These are phyloP conservation scores for Mermis nigrescens DNA, from an alignment of 2,888 invertebrate species.

Conservation along the genomic window DNA sequence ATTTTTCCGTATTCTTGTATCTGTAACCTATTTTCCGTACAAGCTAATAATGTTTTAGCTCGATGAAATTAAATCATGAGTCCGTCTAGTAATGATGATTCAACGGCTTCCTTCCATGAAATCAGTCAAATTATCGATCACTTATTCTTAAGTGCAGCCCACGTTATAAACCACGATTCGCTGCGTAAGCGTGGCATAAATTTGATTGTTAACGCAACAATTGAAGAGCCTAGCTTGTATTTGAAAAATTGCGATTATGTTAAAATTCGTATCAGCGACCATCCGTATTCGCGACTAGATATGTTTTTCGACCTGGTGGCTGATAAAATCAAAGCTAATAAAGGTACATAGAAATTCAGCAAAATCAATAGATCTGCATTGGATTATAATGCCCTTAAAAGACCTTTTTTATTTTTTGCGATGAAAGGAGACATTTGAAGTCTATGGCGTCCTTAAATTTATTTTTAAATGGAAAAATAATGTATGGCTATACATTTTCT, in stretches of 20 bases:
- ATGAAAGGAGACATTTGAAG: too few relatives aligned
- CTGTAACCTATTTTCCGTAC: too few relatives aligned
- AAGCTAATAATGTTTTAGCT: too few relatives aligned
- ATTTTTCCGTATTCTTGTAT: too few relatives aligned
- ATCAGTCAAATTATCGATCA: slow-evolving; percentile 50
- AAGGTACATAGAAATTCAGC: too few relatives aligned
- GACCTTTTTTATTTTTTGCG: too few relatives aligned
- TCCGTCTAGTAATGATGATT: background rate
- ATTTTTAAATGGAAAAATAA: too few relatives aligned
- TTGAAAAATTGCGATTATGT: slow-evolving; percentile 42
- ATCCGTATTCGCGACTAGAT: slow-evolving; percentile 50
- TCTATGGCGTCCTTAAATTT: too few relatives aligned
- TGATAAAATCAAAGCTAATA: slow-evolving; percentile 15
- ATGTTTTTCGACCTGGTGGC: slow-evolving; percentile 48
- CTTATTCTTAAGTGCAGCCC: slow-evolving; percentile 59
- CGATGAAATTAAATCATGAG: too few relatives aligned
- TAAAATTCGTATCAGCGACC: slow-evolving; percentile 54
- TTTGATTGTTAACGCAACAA: slow-evolving; percentile 59
- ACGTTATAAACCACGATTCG: slow-evolving; percentile 49
- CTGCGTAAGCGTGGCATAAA: slow-evolving; percentile 49
- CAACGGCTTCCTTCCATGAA: slow-evolving; percentile 22
- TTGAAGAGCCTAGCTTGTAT: slow-evolving; percentile 49
- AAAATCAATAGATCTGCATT: too few relatives aligned
- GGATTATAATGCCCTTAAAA: too few relatives aligned
- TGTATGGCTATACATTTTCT: too few relatives aligned